These are phyloP conservation scores for Temnothorax rugatulus DNA, from an alignment of 2,888 invertebrate species.

Conservation along the genomic window DNA sequence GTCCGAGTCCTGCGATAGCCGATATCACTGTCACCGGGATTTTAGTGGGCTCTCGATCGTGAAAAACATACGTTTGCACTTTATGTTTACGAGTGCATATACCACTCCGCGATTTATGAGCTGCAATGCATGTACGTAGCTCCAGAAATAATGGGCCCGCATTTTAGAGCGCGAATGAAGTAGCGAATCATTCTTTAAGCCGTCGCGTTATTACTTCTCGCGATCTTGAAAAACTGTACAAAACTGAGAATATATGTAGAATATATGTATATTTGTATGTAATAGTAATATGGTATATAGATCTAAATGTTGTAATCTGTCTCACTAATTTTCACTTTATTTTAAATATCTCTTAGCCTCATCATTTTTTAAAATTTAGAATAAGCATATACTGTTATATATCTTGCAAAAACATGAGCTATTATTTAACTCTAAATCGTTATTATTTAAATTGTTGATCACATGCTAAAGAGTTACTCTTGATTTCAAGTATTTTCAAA, in stretches of 20 bases:
- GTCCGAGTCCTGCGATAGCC: slow-evolving; percentile 36
- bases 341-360: background rate
- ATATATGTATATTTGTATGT: background rate
- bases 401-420: background rate
- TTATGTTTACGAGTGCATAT: slow-evolving; percentile 53
- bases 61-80: slow-evolving; percentile 54
- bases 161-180: background rate
- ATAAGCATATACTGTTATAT: background rate
- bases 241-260: background rate
- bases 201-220: background rate
- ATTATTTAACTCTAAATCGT: background rate
- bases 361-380: background rate
- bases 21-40: slow-evolving; percentile 49
- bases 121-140: slow-evolving; percentile 25
- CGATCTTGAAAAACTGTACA: background rate
- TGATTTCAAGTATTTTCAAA: background rate
- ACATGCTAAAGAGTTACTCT: background rate
- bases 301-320: background rate
- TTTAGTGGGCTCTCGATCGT: slow-evolving; percentile 46
- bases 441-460: background rate
- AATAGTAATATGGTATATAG: background rate
- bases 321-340: background rate
- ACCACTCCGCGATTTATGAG: slow-evolving; percentile 34
- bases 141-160: slow-evolving; percentile 25
- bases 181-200: slow-evolving; percentile 6